A percentile compares a stretch with the other conserved stretches of the same genome.
phyloP scores from a whole-genome alignment of 2,113 vertebrate species.

The Cnemophilus loriae region DNA sequence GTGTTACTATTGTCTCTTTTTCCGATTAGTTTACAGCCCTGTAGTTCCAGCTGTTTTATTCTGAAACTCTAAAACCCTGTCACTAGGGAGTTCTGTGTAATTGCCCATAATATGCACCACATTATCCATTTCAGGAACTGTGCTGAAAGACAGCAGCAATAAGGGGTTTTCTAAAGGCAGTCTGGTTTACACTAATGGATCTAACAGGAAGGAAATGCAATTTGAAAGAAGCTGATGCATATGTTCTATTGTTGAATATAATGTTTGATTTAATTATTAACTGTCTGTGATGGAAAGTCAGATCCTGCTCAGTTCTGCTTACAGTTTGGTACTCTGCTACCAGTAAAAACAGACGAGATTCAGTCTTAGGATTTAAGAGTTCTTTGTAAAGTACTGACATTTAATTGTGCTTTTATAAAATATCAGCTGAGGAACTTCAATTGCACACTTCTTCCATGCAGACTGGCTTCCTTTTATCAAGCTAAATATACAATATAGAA shows the following conservation, averaged over 20 bases:
- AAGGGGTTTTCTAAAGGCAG: slow-evolving; percentile 87
- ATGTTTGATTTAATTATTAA: slow-evolving; percentile 96
- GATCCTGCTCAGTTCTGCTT: slow-evolving; percentile 72
- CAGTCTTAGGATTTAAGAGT: slow-evolving; percentile 52
- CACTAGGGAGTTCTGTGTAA: slow-evolving; percentile 86
- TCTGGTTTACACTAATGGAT: slow-evolving; percentile 90
- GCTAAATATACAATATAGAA: slow-evolving; percentile 9
- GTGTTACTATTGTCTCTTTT: slow-evolving; percentile 68
- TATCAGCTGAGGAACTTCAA: slow-evolving; percentile 60
- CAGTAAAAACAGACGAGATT: slow-evolving; percentile 63
- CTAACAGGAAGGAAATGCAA: slow-evolving; percentile 94
- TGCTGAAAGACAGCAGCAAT: slow-evolving; percentile 86
- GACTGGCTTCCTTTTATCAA: slow-evolving; percentile 16
- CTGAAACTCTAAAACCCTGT: slow-evolving; percentile 80
- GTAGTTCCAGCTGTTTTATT: slow-evolving; percentile 86
- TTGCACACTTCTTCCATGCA: background rate
- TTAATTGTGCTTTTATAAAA: slow-evolving; percentile 62
- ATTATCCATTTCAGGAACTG: slow-evolving; percentile 88
- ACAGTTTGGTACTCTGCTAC: slow-evolving; percentile 65
- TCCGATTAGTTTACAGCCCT: slow-evolving; percentile 74
- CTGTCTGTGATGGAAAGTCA: slow-evolving; percentile 85
- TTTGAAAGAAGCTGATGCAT: slow-evolving; percentile 94
- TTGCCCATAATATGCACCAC: slow-evolving; percentile 89
- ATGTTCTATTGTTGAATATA: slow-evolving; percentile 88
- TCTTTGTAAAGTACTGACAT: slow-evolving; percentile 55